These are phyloP conservation scores for Orcinus orca DNA, from an alignment of 2,113 vertebrate genomes.

Conservation along the genomic window DNA sequence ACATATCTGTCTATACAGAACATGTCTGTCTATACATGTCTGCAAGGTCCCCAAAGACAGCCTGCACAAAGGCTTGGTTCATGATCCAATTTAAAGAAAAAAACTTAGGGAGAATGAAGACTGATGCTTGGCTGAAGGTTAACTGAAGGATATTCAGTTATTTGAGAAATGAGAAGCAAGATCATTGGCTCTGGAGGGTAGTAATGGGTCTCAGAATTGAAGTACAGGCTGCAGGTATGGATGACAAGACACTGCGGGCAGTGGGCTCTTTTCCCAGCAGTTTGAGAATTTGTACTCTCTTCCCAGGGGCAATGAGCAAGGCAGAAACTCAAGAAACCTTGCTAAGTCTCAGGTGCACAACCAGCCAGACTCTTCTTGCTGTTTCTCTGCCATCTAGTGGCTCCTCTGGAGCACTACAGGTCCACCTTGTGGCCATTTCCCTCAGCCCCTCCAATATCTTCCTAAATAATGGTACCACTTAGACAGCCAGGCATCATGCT, in stretches of 20 bases:
- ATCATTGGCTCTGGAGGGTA: not conserved
- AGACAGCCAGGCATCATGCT: not conserved
- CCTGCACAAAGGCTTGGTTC: not conserved
- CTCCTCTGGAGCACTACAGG: constrained; percentile 38
- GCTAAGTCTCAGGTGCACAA: not conserved
- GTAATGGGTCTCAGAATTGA: not conserved
- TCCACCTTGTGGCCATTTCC: not conserved
- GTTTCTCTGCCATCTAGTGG: constrained; percentile 74
- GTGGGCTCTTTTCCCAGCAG: not conserved
- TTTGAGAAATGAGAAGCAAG: not conserved
- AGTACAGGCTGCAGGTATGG: not conserved
- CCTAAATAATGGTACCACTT: not conserved
- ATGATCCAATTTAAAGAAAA: not conserved
- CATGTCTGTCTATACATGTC: not conserved
- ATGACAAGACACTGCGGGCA: not conserved
- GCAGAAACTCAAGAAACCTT: constrained; percentile 10
- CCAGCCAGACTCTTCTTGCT: constrained; percentile 20
- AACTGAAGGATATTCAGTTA: constrained; percentile 3
- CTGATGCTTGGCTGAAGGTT: not conserved
- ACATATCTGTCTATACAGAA: not conserved
- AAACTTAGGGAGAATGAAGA: not conserved
- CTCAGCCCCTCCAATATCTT: not conserved
- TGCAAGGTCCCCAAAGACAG: not conserved
- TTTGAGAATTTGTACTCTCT: not conserved
- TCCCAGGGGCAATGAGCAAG: not conserved